Evolutionary conservation across 2,888 invertebrate species (phyloP), one percentile per base, ranked within the genome.

Genomic region (Melangyna quadrimaculata): DNA sequence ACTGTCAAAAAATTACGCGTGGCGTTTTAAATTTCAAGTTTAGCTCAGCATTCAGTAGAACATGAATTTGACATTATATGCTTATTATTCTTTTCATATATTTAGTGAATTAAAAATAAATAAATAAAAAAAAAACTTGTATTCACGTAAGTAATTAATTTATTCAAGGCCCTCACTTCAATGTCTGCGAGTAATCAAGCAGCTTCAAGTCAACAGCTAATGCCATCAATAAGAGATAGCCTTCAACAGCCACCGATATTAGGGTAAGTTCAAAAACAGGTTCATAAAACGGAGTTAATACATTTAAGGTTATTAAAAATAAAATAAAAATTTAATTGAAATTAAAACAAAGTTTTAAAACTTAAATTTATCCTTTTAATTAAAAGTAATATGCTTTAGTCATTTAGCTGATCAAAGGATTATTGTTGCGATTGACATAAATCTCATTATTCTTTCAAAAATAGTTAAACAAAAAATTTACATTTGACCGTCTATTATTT

Each of bases 181-280:
- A 95, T 98, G 94, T 95, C 96, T 67, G 90, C 91, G 17, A 93
- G 92, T 82, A 94, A 94, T 87, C 94, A 95, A 43, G 94, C 94
- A 67, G 91, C 93, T 53, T 92, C 93, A 40, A 91, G 93, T 5
- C 94, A 94, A 53, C 94, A 94, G 40, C 91, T 95, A 5, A 91
- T 95, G 92, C 95, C 95, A 43, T 95, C 95, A 0, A 93, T 94
- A 88, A 93, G 95, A 88, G 95, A 95, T 89, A 95, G 90, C 92
- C 94, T 86, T 92, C 94, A 87, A 93, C 94, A 92, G 59, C 94
- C 95, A 10, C 93, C 94, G 0, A 91, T 94, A 35, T 87, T 88
- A 92, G 93, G 94, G 94, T 92, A 92, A 92, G 89, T 74, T 37
- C 1, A n/a, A 7, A 12, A 22, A 9, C 9, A 17, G 32, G 2